phyloP scores from a whole-genome alignment of 2,797 vertebrate species.

The Luscinia luscinia region DNA sequence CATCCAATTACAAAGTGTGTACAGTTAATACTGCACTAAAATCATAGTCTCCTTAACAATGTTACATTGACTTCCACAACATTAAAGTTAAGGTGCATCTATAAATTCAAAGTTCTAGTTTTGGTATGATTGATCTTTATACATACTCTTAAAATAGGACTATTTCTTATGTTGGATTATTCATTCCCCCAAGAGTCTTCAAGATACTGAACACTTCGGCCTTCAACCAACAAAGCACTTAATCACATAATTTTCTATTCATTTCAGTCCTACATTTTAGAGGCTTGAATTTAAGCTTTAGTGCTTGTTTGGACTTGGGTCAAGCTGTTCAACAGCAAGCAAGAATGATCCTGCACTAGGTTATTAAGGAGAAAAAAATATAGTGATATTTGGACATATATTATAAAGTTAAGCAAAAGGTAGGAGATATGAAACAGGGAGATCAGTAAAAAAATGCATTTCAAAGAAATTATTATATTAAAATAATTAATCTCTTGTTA shows the following conservation, averaged over 20 bases:
- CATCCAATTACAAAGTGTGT: neutral
- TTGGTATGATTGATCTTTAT: neutral
- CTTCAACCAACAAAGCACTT: neutral
- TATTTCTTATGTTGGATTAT: neutral
- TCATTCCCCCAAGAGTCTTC: neutral
- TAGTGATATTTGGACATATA: neutral
- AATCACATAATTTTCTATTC: neutral
- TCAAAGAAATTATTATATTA: neutral
- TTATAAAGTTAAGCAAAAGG: neutral
- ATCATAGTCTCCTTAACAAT: neutral
- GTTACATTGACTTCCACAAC: neutral
- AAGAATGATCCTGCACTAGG: neutral
- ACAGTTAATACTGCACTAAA: neutral
- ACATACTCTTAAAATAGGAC: neutral
- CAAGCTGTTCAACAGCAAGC: neutral
- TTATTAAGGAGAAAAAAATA: neutral
- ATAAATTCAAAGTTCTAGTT: neutral
- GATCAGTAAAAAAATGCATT: neutral
- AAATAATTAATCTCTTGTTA: neutral
- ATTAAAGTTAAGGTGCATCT: neutral
- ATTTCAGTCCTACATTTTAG: neutral
- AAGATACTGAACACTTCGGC: neutral
- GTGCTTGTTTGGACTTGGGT: neutral
- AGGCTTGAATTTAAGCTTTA: constrained; percentile 10
- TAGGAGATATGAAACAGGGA: neutral